A percentile compares a stretch with the other conserved stretches of the same genome.
phyloP scores from a whole-genome alignment of 2,113 vertebrate species.

The Toxotes jaculatrix region DNA sequence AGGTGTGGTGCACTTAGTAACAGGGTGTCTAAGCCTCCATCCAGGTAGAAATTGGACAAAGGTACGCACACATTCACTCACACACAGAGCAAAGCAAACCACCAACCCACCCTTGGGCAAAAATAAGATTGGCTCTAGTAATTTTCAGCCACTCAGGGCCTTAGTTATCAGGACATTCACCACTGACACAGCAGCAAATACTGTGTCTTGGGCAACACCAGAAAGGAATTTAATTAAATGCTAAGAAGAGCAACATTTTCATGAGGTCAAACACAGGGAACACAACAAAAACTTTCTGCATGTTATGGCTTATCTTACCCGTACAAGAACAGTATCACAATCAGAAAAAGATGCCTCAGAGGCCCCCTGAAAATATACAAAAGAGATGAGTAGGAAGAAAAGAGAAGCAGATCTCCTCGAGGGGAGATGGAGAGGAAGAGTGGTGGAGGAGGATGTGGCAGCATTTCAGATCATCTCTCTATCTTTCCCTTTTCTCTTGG shows the following conservation, averaged over 20 bases:
- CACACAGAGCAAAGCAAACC: constrained; percentile 12
- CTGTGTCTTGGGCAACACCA: not conserved
- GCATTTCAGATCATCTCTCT: constrained; percentile 66
- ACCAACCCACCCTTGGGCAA: not conserved
- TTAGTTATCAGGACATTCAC: constrained; percentile 21
- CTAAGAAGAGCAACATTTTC: constrained; percentile 10
- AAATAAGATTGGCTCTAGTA: constrained; percentile 39
- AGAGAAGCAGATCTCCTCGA: constrained; percentile 48
- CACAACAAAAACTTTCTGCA: constrained; percentile 26
- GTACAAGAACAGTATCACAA: constrained; percentile 29
- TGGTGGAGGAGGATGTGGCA: constrained; percentile 56
- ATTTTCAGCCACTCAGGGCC: constrained; percentile 49
- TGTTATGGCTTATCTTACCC: constrained; percentile 23
- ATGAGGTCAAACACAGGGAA: constrained; percentile 34
- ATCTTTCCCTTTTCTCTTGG: constrained; percentile 54
- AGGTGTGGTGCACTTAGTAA: constrained; percentile 17
- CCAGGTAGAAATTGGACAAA: constrained; percentile 32
- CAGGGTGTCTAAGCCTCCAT: constrained; percentile 10
- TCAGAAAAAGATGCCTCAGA: constrained; percentile 35
- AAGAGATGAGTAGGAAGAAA: constrained; percentile 60
- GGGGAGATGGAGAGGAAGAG: constrained; percentile 50
- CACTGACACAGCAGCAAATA: constrained; percentile 25
- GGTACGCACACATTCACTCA: not conserved
- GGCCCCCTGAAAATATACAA: constrained; percentile 37
- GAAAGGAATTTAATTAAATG: constrained; percentile 18